phyloP scores from a whole-genome alignment of 2,888 invertebrate genomes.

The Agonopterix heracliana region DNA sequence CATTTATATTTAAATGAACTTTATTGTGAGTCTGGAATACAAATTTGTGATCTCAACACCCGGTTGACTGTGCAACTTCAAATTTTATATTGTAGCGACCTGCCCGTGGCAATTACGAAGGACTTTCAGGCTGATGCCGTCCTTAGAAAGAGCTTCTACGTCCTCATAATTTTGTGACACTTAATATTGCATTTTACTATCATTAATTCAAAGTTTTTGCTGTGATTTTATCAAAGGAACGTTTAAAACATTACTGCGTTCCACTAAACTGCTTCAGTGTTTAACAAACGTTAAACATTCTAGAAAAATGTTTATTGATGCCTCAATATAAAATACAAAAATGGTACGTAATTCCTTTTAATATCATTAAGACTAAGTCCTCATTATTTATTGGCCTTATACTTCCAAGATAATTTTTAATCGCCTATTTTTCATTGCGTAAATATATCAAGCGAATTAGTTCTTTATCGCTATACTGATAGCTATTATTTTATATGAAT shows the following conservation, averaged over 20 bases:
- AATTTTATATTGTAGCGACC: constrained; percentile 33
- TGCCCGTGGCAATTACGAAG: constrained; percentile 27
- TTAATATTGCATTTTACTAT: not conserved
- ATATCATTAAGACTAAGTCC: too few relatives aligned
- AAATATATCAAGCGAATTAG: too few relatives aligned
- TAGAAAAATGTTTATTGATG: too few relatives aligned
- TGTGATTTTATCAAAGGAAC: not conserved
- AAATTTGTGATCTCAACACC: constrained; percentile 62
- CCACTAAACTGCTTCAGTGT: too few relatives aligned
- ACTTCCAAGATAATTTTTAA: too few relatives aligned
- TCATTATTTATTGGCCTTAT: too few relatives aligned
- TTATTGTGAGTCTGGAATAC: constrained; percentile 66
- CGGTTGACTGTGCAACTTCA: constrained; percentile 38
- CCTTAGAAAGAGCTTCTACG: constrained; percentile 7
- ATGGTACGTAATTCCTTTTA: too few relatives aligned
- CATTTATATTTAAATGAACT: constrained; percentile 70
- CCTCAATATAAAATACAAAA: too few relatives aligned
- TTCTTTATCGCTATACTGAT: too few relatives aligned
- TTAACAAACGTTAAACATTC: too few relatives aligned
- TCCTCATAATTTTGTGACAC: constrained; percentile 3
- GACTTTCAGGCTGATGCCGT: constrained; percentile 12
- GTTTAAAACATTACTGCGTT: too few relatives aligned
- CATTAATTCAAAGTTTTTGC: not conserved
- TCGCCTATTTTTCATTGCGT: too few relatives aligned
- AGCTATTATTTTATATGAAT: not conserved